phyloP scores from a whole-genome alignment of 2,888 invertebrate genomes.

The Melanchra persicariae region DNA sequence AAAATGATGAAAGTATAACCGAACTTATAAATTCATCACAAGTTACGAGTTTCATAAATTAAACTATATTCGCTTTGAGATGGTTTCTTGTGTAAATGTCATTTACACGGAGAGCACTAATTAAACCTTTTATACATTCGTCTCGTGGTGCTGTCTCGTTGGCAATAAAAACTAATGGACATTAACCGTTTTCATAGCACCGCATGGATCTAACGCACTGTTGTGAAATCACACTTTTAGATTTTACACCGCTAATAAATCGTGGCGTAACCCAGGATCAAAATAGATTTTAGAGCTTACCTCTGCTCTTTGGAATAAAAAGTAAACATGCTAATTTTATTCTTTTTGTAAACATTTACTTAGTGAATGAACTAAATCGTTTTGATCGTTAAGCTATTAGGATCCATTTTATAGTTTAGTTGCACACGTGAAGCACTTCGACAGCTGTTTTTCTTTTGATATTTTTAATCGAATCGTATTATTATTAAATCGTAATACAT shows the following conservation, averaged over 20 bases:
- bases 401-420: slow-evolving; percentile 30
- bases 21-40: slow-evolving; percentile 62
- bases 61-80: slow-evolving; percentile 41
- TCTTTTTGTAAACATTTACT: slow-evolving; percentile 60
- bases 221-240: slow-evolving; percentile 72
- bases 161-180: slow-evolving; percentile 68
- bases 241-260: slow-evolving; percentile 72
- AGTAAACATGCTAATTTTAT: slow-evolving; percentile 69
- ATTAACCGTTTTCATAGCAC: slow-evolving; percentile 63
- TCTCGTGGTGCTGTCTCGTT: slow-evolving; percentile 39
- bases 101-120: slow-evolving; percentile 46
- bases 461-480: not conserved
- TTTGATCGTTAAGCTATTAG: slow-evolving; percentile 61
- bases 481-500: not conserved
- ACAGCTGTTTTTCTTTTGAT: not conserved
- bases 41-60: slow-evolving; percentile 58
- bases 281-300: slow-evolving; percentile 78
- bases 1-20: slow-evolving; percentile 61
- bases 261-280: slow-evolving; percentile 68
- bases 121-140: slow-evolving; percentile 62
- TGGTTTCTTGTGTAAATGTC: slow-evolving; percentile 49
- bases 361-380: slow-evolving; percentile 59
- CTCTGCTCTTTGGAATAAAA: slow-evolving; percentile 67
- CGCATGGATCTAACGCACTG: slow-evolving; percentile 61
- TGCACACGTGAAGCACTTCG: not conserved